phyloP scores from a whole-genome alignment of 37 sponge, comb jelly and placozoan genomes.

The Chondrilla cf. caribensis region DNA sequence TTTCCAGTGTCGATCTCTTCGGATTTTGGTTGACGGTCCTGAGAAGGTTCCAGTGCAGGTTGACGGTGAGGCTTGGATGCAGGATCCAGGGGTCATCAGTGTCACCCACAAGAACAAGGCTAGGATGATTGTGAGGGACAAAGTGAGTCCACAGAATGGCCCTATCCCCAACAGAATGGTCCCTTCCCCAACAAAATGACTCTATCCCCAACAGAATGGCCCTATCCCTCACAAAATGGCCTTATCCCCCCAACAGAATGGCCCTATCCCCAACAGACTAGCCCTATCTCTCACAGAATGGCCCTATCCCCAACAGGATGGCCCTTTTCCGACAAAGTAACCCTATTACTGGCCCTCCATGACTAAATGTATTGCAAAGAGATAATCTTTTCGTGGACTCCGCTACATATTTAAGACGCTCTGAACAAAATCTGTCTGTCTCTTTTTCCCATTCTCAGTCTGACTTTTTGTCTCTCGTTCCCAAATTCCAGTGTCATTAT shows the following conservation, averaged over 20 bases:
- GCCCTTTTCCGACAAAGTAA: neutral
- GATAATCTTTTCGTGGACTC: too few species aligned
- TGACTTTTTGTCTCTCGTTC: too few species aligned
- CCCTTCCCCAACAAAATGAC: neutral
- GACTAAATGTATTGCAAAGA: too few species aligned
- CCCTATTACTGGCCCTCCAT: too few species aligned
- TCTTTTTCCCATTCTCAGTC: too few species aligned
- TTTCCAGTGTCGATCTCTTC: constrained; percentile 69
- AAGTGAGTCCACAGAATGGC: constrained; percentile 56
- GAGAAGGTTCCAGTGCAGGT: constrained; percentile 80
- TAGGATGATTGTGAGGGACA: constrained; percentile 78
- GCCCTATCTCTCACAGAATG: too few species aligned
- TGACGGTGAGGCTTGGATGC: constrained; percentile 98
- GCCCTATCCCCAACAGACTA: too few species aligned
- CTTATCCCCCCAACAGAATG: neutral
- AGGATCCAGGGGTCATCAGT: constrained; percentile 82
- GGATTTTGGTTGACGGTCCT: constrained; percentile 49
- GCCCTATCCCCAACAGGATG: neutral
- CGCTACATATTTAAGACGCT: too few species aligned
- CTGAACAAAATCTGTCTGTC: too few species aligned
- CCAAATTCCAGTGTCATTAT: too few species aligned
- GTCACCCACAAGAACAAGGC: constrained; percentile 89
- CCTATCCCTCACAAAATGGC: neutral
- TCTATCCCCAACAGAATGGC: neutral
- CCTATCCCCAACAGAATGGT: neutral